These are phyloP conservation scores for Sigmodon hispidus DNA, from an alignment of 2,113 vertebrate genomes.

Conservation along the genomic window DNA sequence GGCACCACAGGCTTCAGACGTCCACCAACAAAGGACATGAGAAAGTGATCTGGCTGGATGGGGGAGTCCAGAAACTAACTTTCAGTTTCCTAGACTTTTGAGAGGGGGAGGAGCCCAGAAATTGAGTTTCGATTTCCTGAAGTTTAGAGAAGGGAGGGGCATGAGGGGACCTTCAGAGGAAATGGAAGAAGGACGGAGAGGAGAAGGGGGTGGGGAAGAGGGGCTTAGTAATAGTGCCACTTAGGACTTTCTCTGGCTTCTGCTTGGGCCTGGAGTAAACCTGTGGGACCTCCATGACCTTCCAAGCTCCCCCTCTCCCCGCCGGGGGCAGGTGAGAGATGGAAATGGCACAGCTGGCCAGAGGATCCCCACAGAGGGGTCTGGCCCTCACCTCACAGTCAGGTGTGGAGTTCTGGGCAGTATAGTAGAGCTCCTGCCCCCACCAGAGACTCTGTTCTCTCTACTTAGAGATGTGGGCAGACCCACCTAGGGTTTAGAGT, in stretches of 20 bases:
- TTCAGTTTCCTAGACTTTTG: not conserved
- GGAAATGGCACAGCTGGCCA: not conserved
- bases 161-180: not conserved
- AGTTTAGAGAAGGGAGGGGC: not conserved
- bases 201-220: not conserved
- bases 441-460: not conserved
- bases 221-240: not conserved
- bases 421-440: too few species aligned
- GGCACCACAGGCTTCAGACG: not conserved
- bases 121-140: not conserved
- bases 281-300: too few species aligned
- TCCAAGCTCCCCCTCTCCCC: too few species aligned
- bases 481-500: too few species aligned
- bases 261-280: not conserved
- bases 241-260: not conserved
- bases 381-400: too few species aligned
- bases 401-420: too few species aligned
- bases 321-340: rapidly evolving
- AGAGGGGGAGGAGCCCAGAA: not conserved
- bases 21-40: too few species aligned
- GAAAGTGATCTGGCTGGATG: too few species aligned
- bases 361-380: not conserved
- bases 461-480: not conserved
- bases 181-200: too few species aligned
- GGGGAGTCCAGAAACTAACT: not conserved